Conservation (phyloP, 2,113 vertebrate genomes). For the Microcebus jonahi region DNA sequence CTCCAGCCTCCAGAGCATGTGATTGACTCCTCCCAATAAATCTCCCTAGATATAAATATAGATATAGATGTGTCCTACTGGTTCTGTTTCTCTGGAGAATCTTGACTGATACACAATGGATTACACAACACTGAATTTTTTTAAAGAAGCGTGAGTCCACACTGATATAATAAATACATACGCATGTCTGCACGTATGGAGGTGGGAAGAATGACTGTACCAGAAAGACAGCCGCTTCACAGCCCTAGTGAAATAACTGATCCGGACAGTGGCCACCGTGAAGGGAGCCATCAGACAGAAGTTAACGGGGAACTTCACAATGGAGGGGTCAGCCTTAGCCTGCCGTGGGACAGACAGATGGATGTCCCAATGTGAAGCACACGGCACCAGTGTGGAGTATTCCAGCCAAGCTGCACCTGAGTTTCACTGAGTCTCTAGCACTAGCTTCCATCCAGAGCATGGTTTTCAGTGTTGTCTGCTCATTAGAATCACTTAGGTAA, state of each 20-base stretch:
- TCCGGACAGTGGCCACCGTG: not conserved
- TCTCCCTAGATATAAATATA: not conserved
- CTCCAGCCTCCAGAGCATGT: not conserved
- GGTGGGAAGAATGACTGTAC: too few relatives aligned
- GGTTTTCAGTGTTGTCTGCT: not conserved
- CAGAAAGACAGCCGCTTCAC: not conserved
- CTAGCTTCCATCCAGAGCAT: not conserved
- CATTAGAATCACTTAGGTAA: not conserved
- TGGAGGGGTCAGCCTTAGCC: not conserved
- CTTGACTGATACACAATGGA: not conserved
- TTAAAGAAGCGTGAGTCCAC: not conserved
- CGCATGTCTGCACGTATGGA: accelerated
- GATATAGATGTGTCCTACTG: too few relatives aligned
- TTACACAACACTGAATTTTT: not conserved
- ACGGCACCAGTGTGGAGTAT: not conserved
- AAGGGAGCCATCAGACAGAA: too few relatives aligned
- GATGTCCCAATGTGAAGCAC: too few relatives aligned
- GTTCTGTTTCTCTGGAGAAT: not conserved
- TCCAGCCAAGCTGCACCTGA: not conserved
- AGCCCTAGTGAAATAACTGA: too few relatives aligned
- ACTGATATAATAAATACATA: accelerated
- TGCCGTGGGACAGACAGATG: not conserved
- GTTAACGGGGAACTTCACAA: not conserved
- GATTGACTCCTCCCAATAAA: not conserved
- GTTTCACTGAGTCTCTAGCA: not conserved